Conservation (phyloP, 2,888 invertebrate genomes). For the Xylota sylvarum region DNA sequence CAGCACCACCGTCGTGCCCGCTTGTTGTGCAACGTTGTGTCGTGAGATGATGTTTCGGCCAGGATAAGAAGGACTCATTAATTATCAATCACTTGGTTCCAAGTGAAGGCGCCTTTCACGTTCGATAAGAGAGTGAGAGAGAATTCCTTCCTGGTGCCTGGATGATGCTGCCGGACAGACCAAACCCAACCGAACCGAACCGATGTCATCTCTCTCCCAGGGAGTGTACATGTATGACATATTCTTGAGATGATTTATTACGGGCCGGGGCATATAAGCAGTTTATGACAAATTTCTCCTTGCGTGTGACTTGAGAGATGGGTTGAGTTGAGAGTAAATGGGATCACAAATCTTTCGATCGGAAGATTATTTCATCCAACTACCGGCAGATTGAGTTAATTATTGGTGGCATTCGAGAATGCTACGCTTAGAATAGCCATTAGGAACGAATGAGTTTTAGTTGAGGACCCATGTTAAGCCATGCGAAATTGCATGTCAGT, state of each 20-base stretch:
- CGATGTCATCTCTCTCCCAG: constrained; percentile 35
- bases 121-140: constrained; percentile 30
- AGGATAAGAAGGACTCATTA: constrained; percentile 76
- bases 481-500: constrained; percentile 58
- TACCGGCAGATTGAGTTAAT: constrained; percentile 76
- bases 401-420: constrained; percentile 65
- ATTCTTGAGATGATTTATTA: constrained; percentile 70
- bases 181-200: constrained; percentile 56
- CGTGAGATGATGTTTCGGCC: constrained; percentile 63
- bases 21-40: constrained; percentile 41
- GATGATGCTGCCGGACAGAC: constrained; percentile 39
- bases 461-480: constrained; percentile 41
- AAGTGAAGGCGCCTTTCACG: constrained; percentile 59
- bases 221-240: constrained; percentile 37
- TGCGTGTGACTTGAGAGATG: constrained; percentile 63
- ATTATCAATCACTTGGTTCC: constrained; percentile 71
- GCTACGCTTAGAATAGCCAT: constrained; percentile 34
- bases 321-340: constrained; percentile 32
- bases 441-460: constrained; percentile 3
- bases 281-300: constrained; percentile 72
- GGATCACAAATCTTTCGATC: constrained; percentile 76
- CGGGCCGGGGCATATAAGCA: constrained; percentile 47
- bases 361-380: constrained; percentile 68
- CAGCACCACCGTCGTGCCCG: not conserved
- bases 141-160: constrained; percentile 59